Evolutionary conservation across 2,888 invertebrate species (phyloP).

Genomic region (Sinentomon sp.): DNA sequence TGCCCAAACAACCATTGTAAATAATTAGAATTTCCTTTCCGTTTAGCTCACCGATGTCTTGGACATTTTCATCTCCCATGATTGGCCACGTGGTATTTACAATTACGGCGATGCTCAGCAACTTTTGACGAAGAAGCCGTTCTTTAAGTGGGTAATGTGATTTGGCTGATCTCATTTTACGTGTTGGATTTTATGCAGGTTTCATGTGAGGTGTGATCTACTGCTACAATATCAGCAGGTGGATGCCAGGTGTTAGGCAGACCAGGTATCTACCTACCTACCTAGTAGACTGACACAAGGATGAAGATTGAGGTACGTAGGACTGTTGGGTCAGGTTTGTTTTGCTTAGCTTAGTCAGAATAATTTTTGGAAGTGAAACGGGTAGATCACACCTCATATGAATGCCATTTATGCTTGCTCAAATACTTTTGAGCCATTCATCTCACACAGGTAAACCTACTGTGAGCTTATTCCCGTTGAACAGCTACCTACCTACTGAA

Average conservation of each 20-base stretch:
- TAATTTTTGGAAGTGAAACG: no score
- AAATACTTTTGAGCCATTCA: no score
- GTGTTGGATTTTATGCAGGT: not conserved
- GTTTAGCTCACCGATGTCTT: slow-evolving; percentile 27
- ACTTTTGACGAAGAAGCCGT: slow-evolving; percentile 47
- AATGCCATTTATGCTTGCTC: no score
- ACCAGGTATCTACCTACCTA: no score
- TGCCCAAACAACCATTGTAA: no score
- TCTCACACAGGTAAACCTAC: no score
- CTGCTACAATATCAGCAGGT: not conserved
- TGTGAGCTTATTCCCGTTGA: no score
- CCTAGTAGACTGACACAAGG: not conserved
- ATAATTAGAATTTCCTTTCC: no score
- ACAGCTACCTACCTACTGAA: no score
- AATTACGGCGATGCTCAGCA: slow-evolving; percentile 48
- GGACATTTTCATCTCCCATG: slow-evolving; percentile 81
- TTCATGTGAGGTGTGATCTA: not conserved
- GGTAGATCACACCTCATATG: no score
- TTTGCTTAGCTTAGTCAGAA: not conserved
- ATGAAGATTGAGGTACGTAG: not conserved
- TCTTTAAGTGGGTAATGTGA: slow-evolving; percentile 37
- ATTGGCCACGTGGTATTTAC: slow-evolving; percentile 80
- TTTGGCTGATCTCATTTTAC: not conserved
- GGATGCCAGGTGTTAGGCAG: no score
- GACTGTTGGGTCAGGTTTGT: not conserved